These are phyloP conservation scores for Spodoptera exigua DNA, from an alignment of 2,888 invertebrate genomes.

Conservation along the genomic window DNA sequence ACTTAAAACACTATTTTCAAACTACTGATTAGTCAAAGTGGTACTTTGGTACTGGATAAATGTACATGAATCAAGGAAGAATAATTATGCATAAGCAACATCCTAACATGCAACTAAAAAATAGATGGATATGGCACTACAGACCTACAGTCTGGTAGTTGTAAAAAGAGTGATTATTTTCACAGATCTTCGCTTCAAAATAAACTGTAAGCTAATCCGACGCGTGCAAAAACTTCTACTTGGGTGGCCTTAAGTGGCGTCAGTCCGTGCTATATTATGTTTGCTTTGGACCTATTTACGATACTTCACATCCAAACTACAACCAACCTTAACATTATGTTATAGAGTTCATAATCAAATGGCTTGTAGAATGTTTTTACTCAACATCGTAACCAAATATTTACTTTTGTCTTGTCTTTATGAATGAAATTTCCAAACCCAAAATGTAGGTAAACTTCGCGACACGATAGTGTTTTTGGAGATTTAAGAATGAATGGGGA, in stretches of 20 bases:
- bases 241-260: slow-evolving; percentile 88
- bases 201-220: slow-evolving; percentile 75
- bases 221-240: slow-evolving; percentile 78
- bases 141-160: slow-evolving; percentile 41
- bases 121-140: slow-evolving; percentile 19
- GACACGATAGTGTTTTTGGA: slow-evolving; percentile 54
- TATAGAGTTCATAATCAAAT: slow-evolving; percentile 46
- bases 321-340: slow-evolving; percentile 5
- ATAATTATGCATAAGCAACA: background rate
- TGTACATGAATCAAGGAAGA: background rate
- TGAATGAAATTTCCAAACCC: slow-evolving; percentile 84
- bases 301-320: slow-evolving; percentile 29
- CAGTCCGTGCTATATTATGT: slow-evolving; percentile 80
- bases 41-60: too few relatives aligned
- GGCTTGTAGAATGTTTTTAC: slow-evolving; percentile 53
- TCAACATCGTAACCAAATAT: slow-evolving; percentile 78
- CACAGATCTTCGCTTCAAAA: slow-evolving; percentile 72
- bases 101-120: background rate
- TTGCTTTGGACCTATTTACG: slow-evolving; percentile 73
- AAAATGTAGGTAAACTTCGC: slow-evolving; percentile 64
- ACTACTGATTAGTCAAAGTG: too few relatives aligned
- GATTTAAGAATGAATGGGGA: slow-evolving; percentile 41
- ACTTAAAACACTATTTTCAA: too few relatives aligned
- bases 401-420: slow-evolving; percentile 80
- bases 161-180: slow-evolving; percentile 70